These are phyloP conservation scores for Bufo bufo DNA, from an alignment of 2,113 vertebrate species.

Conservation along the genomic window DNA sequence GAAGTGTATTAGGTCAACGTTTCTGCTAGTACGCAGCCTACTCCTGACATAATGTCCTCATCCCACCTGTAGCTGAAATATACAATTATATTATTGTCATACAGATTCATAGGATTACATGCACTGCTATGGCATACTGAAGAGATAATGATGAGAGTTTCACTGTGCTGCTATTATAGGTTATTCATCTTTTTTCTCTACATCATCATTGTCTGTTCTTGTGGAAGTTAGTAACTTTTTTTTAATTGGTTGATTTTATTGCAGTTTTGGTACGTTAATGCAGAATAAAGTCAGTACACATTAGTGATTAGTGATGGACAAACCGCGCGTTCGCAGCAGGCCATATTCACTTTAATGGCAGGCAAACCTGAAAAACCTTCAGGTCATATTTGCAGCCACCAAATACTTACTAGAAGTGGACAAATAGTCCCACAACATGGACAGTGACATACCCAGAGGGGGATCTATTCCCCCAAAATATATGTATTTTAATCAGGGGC, in stretches of 20 bases:
- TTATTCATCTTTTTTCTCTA: neutral
- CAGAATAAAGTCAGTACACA: no score
- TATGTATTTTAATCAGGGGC: no score
- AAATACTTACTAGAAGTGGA: no score
- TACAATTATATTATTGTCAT: slow-evolving; percentile 19
- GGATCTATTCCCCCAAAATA: no score
- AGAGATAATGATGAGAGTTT: slow-evolving; percentile 1
- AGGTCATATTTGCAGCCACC: no score
- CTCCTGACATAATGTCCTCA: neutral
- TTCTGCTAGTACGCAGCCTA: neutral
- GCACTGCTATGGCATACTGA: slow-evolving; percentile 3
- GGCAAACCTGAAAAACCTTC: no score
- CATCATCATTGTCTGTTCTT: neutral
- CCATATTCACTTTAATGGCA: no score
- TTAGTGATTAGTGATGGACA: no score
- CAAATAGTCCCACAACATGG: no score
- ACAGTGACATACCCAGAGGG: no score
- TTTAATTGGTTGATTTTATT: neutral
- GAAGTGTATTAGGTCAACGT: neutral
- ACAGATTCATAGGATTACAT: slow-evolving; percentile 10
- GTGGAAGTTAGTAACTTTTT: neutral
- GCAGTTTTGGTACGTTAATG: no score
- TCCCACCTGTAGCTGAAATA: neutral
- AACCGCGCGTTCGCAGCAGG: no score
- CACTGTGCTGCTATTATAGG: neutral